Conservation (phyloP, 2,113 vertebrate genomes). For the Columbina picui region DNA sequence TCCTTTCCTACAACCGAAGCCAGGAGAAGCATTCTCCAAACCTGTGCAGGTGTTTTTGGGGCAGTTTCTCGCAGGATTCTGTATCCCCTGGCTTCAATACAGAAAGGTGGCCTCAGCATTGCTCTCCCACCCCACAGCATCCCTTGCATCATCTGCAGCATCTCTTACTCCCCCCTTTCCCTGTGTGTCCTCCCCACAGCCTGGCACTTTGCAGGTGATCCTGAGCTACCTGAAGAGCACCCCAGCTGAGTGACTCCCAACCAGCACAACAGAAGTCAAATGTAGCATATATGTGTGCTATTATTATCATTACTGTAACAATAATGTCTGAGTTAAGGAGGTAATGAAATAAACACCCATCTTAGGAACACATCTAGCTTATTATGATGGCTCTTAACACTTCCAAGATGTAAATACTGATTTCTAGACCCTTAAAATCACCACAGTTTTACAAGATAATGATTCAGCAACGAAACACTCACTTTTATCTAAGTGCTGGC, state of each 20-base stretch:
- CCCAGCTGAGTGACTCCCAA: background rate
- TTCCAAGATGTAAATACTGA: constrained; percentile 3
- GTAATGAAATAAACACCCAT: background rate
- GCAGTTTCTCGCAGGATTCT: background rate
- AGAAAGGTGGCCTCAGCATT: background rate
- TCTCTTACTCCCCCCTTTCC: background rate
- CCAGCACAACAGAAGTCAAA: background rate
- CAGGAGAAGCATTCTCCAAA: background rate
- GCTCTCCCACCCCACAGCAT: background rate
- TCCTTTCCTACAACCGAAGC: background rate
- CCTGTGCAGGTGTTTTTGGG: background rate
- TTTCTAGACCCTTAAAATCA: constrained; percentile 3
- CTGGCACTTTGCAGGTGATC: background rate
- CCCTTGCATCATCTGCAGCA: background rate
- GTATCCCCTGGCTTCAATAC: background rate
- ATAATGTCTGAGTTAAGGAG: background rate
- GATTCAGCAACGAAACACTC: constrained; percentile 5
- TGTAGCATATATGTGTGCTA: background rate
- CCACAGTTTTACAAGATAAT: background rate
- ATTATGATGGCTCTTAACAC: background rate
- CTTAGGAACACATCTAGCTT: background rate
- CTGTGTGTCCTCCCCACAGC: background rate
- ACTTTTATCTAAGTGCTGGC: constrained; percentile 11
- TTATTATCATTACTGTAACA: background rate
- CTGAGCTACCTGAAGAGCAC: background rate